A percentile compares a stretch with the other conserved stretches of the same genome.
Evolutionary conservation across 2,113 vertebrate species (phyloP).

Genomic region (Odocoileus hemionus): DNA sequence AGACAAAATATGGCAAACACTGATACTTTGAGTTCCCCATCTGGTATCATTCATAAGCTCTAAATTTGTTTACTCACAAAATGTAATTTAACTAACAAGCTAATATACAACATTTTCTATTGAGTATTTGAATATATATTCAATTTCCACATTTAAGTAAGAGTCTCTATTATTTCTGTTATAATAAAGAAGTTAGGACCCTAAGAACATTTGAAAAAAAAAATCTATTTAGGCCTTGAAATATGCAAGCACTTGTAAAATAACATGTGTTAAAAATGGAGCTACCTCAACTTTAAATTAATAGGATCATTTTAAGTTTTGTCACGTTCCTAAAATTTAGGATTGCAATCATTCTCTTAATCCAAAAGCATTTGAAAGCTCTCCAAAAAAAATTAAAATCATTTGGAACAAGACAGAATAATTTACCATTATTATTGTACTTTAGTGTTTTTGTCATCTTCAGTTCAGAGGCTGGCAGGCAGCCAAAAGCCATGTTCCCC

Average conservation of each 20-base stretch:
- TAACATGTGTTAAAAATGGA: constrained; percentile 36
- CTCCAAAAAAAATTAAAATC: constrained; percentile 42
- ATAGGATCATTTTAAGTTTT: constrained; percentile 60
- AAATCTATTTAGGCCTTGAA: not conserved
- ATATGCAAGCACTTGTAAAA: constrained; percentile 55
- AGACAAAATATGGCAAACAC: not conserved
- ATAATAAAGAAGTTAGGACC: constrained; percentile 25
- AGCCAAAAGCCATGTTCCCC: not conserved
- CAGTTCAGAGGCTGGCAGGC: constrained; percentile 38
- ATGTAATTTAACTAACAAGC: not conserved
- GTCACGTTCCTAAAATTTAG: constrained; percentile 48
- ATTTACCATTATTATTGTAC: constrained; percentile 55
- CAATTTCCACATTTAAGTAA: not conserved
- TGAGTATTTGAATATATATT: not conserved
- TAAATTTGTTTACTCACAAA: constrained; percentile 2
- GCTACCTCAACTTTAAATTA: constrained; percentile 59
- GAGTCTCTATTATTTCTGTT: constrained; percentile 48
- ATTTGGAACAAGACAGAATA: constrained; percentile 57
- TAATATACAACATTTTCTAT: constrained; percentile 15
- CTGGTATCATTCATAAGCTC: constrained; percentile 1
- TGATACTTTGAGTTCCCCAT: not conserved
- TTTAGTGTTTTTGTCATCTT: constrained; percentile 48
- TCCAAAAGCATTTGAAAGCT: constrained; percentile 45
- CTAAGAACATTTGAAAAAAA: not conserved
- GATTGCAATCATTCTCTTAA: constrained; percentile 57